phyloP scores from a whole-genome alignment of 2,888 invertebrate genomes.

The Philopedon plagiatum region DNA sequence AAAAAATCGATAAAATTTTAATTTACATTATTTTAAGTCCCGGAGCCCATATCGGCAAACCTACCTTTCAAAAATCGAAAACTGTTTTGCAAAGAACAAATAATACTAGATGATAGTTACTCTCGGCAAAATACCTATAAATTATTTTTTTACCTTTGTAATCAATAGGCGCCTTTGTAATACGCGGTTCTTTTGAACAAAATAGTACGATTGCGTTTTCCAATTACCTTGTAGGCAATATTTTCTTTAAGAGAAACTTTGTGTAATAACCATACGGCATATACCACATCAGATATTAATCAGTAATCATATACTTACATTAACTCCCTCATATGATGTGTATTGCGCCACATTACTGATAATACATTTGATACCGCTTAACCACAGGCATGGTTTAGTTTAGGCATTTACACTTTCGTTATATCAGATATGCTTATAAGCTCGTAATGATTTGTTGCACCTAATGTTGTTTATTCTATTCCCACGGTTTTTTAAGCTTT shows the following conservation, averaged over 20 bases:
- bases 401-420: conserved; percentile 18
- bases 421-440: conserved; percentile 21
- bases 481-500: not conserved
- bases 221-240: not conserved
- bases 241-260: conserved; percentile 11
- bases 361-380: conserved; percentile 17
- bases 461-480: conserved; percentile 4
- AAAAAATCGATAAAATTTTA: no score
- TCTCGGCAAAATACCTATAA: not conserved
- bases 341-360: conserved; percentile 20
- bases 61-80: no score
- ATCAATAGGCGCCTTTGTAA: not conserved
- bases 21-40: no score
- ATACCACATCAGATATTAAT: conserved; percentile 12
- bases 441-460: conserved; percentile 16
- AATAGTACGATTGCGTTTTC: conserved; percentile 2
- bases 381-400: conserved; percentile 14
- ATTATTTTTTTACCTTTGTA: not conserved
- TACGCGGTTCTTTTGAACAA: conserved; percentile 1
- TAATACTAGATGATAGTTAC: no score
- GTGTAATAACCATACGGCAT: not conserved
- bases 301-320: conserved; percentile 24
- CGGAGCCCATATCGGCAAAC: no score
- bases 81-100: no score
- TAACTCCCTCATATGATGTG: conserved; percentile 22